Evolutionary conservation across 2,797 vertebrate species (phyloP).

Genomic region (Acridotheres tristis): DNA sequence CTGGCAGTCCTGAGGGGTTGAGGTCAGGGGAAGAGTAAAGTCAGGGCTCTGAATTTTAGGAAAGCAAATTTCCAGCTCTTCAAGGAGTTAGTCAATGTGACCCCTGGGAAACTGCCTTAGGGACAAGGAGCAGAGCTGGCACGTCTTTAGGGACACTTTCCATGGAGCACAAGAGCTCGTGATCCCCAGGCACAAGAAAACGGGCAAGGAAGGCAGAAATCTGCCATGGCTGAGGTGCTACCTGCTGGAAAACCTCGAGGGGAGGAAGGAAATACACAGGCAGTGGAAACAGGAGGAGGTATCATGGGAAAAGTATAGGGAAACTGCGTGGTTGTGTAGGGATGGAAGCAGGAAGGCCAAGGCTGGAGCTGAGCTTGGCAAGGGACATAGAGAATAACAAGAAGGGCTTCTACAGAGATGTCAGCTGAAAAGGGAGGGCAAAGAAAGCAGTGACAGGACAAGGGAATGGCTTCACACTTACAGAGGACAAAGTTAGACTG

Average conservation of each 20-base stretch:
- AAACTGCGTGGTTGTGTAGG: accelerated
- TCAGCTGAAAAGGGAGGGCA: not conserved
- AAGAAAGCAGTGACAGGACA: not conserved
- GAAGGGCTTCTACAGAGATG: not conserved
- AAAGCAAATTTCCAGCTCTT: not conserved
- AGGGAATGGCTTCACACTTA: not conserved
- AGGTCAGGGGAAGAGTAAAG: not conserved
- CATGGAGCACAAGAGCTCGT: not conserved
- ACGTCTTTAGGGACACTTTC: not conserved
- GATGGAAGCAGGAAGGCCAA: not conserved
- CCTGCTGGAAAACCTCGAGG: not conserved
- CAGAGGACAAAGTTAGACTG: not conserved
- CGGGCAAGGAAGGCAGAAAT: not conserved
- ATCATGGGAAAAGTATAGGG: not conserved
- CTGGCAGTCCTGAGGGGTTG: not conserved
- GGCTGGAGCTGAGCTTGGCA: not conserved
- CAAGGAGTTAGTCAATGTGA: not conserved
- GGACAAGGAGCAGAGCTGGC: not conserved
- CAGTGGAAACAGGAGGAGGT: not conserved
- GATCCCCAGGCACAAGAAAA: not conserved
- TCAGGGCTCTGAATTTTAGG: not conserved
- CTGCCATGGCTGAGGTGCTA: not conserved
- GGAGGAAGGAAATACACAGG: not conserved
- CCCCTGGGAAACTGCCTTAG: not conserved
- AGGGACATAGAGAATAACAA: not conserved